These are phyloP conservation scores for Teleogryllus occipitalis DNA, from an alignment of 1,140 invertebrate species.

Conservation along the genomic window DNA sequence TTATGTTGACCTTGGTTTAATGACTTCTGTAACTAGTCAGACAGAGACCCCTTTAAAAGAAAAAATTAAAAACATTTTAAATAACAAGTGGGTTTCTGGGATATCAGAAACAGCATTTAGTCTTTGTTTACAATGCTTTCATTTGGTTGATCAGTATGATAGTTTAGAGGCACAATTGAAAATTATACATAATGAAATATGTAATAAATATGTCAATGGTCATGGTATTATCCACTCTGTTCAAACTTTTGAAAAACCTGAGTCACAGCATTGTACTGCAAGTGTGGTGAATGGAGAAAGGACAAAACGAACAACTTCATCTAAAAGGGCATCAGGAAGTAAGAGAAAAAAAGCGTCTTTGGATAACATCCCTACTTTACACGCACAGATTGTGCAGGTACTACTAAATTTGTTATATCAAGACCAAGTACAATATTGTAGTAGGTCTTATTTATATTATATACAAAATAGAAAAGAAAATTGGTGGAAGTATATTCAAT, in stretches of 20 bases:
- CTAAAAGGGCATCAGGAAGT: neutral
- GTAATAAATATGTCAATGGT: neutral
- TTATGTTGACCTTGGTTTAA: neutral
- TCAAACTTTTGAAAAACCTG: neutral
- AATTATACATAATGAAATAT: neutral
- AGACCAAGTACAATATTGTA: too few species aligned
- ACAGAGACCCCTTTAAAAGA: neutral
- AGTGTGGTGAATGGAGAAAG: neutral
- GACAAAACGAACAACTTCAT: neutral
- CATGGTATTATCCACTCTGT: neutral
- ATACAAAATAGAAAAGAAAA: too few species aligned
- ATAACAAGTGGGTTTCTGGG: neutral
- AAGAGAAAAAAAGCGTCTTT: neutral
- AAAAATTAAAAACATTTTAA: neutral
- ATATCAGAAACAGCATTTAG: neutral
- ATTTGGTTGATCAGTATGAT: neutral
- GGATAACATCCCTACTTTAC: neutral
- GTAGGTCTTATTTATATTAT: too few species aligned
- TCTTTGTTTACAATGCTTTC: neutral
- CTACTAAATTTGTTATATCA: neutral
- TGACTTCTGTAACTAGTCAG: neutral
- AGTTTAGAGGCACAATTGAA: neutral
- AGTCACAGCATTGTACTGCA: neutral
- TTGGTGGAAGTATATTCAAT: too few species aligned
- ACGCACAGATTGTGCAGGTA: neutral